Conservation (phyloP, 1,140 invertebrate species). For the Globodera ellingtonae region DNA sequence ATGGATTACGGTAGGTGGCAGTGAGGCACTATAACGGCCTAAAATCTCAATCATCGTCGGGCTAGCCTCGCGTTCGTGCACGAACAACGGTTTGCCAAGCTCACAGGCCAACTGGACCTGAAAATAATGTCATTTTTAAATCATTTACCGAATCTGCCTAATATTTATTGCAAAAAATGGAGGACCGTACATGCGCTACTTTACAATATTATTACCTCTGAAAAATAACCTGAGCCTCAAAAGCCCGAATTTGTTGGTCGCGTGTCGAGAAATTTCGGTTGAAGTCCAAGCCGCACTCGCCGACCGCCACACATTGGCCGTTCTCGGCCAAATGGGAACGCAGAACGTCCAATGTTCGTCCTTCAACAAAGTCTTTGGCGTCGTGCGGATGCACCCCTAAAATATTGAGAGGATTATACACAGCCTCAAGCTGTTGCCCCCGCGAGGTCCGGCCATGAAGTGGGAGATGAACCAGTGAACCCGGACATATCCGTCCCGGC, state of each 20-base stretch:
- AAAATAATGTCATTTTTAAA: conserved; percentile 42
- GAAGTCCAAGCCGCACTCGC: conserved; percentile 90
- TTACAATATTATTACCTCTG: background rate
- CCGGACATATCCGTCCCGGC: background rate
- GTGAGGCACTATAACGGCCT: conserved; percentile 41
- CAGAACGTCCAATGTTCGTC: conserved; percentile 21
- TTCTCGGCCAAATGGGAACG: conserved; percentile 37
- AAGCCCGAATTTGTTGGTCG: conserved; percentile 80
- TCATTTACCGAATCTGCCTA: too few relatives aligned
- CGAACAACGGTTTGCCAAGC: conserved; percentile 82
- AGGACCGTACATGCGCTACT: too few relatives aligned
- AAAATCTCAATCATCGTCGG: conserved; percentile 73
- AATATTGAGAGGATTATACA: conserved; percentile 13
- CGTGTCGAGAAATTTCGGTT: conserved; percentile 89
- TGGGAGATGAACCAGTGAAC: too few relatives aligned
- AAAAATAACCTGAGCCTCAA: conserved; percentile 79
- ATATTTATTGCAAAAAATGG: too few relatives aligned
- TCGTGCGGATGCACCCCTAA: conserved; percentile 89
- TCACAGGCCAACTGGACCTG: conserved; percentile 82
- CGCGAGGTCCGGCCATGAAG: too few relatives aligned
- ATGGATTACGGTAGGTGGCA: conserved; percentile 78
- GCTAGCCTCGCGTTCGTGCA: conserved; percentile 88
- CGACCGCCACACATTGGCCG: conserved; percentile 87
- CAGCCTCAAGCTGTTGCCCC: too few relatives aligned
- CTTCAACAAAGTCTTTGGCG: conserved; percentile 83